Conservation (phyloP, 1,140 invertebrate species). For the Trissolcus basalis region DNA sequence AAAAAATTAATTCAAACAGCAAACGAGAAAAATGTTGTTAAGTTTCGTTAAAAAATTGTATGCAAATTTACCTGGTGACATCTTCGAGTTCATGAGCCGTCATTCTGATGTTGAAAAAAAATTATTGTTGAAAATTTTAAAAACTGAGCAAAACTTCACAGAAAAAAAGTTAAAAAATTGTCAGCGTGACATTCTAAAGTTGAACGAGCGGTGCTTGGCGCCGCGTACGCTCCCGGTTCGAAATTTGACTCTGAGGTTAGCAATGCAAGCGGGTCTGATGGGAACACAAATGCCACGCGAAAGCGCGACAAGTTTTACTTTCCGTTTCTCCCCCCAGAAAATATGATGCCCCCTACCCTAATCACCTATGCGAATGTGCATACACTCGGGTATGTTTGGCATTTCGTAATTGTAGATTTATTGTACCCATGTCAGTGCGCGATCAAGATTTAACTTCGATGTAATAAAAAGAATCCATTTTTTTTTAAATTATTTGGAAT, state of each 20-base stretch:
- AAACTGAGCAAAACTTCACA: neutral
- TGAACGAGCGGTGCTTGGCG: neutral
- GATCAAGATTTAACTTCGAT: too few species aligned
- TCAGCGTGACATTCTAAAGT: conserved; percentile 5
- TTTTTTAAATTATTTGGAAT: too few species aligned
- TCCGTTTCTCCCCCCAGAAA: conserved; percentile 58
- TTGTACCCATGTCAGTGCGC: conserved; percentile 10
- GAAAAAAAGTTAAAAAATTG: conserved; percentile 2
- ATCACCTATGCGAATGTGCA: conserved; percentile 22
- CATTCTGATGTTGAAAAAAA: conserved; percentile 2
- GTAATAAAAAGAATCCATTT: too few species aligned
- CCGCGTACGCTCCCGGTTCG: conserved; percentile 16
- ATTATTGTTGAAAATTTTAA: neutral
- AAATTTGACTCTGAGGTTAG: conserved; percentile 34
- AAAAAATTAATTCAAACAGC: too few species aligned
- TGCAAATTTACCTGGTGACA: conserved; percentile 28
- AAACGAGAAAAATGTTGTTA: too few species aligned
- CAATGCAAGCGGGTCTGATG: conserved; percentile 26
- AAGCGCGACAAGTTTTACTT: conserved; percentile 59
- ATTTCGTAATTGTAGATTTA: conserved; percentile 28
- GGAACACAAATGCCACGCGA: conserved; percentile 38
- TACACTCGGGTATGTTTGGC: conserved; percentile 25
- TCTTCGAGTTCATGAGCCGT: conserved; percentile 26
- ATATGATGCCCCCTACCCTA: conserved; percentile 8
- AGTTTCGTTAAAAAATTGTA: neutral